These are phyloP conservation scores for Thomomys bottae DNA, from an alignment of 2,113 vertebrate genomes.

Conservation along the genomic window DNA sequence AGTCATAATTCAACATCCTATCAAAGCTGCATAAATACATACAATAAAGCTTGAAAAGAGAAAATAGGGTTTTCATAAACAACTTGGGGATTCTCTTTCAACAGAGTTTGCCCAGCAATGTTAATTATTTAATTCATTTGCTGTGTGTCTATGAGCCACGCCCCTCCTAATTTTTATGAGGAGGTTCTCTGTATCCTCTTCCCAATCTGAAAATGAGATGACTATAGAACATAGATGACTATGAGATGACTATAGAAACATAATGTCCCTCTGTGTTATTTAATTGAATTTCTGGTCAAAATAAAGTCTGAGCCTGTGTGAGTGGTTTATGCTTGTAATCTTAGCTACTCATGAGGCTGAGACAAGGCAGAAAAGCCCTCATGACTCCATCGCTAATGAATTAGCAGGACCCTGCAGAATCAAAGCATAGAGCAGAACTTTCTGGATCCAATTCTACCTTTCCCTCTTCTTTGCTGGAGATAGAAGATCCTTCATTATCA, in stretches of 20 bases:
- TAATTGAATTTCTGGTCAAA: neutral
- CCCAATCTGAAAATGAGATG: neutral
- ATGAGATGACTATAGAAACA: neutral
- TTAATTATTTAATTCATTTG: slow-evolving; percentile 1
- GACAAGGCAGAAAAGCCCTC: too few relatives aligned
- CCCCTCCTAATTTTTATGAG: slow-evolving; percentile 22
- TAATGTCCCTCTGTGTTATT: neutral
- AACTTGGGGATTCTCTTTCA: rapidly evolving
- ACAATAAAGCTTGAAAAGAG: neutral
- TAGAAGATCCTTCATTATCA: neutral
- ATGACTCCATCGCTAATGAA: too few relatives aligned
- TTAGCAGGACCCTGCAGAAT: too few relatives aligned
- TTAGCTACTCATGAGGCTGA: too few relatives aligned
- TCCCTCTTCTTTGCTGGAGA: neutral
- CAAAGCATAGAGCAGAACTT: neutral
- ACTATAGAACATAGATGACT: neutral
- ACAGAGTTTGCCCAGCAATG: neutral
- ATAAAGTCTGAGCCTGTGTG: neutral
- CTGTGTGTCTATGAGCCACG: neutral
- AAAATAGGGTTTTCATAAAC: neutral
- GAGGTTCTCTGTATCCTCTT: neutral
- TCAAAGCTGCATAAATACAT: neutral
- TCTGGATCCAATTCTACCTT: neutral
- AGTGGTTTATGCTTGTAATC: too few relatives aligned
- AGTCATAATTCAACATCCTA: rapidly evolving